phyloP scores from a whole-genome alignment of 2,113 vertebrate genomes.

The Sylvietta virens region DNA sequence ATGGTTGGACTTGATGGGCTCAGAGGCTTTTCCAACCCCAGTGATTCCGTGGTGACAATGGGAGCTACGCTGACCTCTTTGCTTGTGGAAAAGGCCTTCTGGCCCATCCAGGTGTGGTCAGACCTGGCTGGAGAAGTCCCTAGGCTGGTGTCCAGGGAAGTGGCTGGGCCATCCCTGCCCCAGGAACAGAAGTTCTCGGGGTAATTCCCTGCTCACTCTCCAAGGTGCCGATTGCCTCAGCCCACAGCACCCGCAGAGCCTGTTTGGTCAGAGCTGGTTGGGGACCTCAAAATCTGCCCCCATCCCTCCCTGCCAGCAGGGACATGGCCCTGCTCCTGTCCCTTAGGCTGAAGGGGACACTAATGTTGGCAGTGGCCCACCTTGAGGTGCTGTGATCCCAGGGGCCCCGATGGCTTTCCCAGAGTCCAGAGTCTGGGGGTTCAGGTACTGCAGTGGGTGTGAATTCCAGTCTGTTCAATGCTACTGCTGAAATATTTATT shows the following conservation, averaged over 20 bases:
- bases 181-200: not conserved
- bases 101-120: not conserved
- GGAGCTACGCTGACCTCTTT: not conserved
- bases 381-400: not conserved
- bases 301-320: not conserved
- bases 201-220: not conserved
- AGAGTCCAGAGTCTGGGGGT: not conserved
- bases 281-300: not conserved
- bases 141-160: not conserved
- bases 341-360: not conserved
- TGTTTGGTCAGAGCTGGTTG: not conserved
- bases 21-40: not conserved
- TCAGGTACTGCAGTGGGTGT: conserved; percentile 40
- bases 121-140: not conserved
- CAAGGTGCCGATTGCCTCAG: accelerated
- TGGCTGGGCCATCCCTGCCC: not conserved
- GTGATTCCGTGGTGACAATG: accelerated
- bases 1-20: not conserved
- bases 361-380: not conserved
- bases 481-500: conserved; percentile 70
- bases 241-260: not conserved
- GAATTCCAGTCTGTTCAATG: conserved; percentile 39
- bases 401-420: not conserved
- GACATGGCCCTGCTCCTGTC: not conserved
- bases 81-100: not conserved